phyloP scores from a whole-genome alignment of 1,140 invertebrate species.

The Ctenoplectra terminalis region DNA sequence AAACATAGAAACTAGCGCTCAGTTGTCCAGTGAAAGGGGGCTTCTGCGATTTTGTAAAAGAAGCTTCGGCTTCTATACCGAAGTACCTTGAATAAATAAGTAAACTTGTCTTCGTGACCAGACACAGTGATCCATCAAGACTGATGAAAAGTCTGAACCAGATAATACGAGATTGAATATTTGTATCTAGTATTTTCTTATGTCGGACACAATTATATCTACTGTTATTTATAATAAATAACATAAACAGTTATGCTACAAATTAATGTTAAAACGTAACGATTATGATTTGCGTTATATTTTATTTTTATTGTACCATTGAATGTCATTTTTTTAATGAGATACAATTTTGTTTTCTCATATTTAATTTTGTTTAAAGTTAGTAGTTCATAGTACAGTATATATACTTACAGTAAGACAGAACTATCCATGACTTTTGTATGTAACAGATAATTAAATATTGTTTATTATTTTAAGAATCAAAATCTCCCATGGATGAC shows the following conservation, averaged over 20 bases:
- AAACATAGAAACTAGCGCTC: too few species aligned
- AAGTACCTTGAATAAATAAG: too few species aligned
- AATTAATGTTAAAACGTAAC: neutral
- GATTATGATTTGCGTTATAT: neutral
- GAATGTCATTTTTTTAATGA: neutral
- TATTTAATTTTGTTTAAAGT: neutral
- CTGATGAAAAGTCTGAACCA: too few species aligned
- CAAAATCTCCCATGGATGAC: constrained; percentile 48
- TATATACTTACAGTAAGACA: too few species aligned
- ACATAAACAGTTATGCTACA: neutral
- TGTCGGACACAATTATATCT: neutral
- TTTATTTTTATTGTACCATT: neutral
- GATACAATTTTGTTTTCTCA: neutral
- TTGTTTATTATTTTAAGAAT: constrained; percentile 67
- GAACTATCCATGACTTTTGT: constrained; percentile 16
- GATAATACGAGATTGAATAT: too few species aligned
- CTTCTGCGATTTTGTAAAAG: too few species aligned
- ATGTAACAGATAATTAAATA: constrained; percentile 19
- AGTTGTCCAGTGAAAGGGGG: too few species aligned
- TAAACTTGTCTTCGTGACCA: too few species aligned
- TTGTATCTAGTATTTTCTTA: too few species aligned
- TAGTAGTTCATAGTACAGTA: neutral
- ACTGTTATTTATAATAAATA: neutral
- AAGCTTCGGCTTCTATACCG: too few species aligned
- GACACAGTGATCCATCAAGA: too few species aligned